phyloP scores from a whole-genome alignment of 2,113 vertebrate genomes.

The Daphoenositta chrysoptera region DNA sequence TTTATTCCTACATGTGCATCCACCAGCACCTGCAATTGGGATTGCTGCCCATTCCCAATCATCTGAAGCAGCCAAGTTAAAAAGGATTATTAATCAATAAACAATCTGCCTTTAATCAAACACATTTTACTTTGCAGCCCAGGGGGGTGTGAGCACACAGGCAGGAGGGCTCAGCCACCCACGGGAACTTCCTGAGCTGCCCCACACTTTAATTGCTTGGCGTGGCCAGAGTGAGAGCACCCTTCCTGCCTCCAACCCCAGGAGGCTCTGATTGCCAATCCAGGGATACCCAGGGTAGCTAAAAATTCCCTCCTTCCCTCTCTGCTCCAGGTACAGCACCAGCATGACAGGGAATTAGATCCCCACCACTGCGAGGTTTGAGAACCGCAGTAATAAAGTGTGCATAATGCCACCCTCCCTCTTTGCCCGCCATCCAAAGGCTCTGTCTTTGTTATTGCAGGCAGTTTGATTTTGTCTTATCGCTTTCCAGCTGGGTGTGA shows the following conservation, averaged over 20 bases:
- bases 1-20: neutral
- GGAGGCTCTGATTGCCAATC: neutral
- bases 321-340: neutral
- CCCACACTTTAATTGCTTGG: neutral
- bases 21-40: neutral
- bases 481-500: neutral
- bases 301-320: neutral
- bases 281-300: neutral
- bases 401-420: neutral
- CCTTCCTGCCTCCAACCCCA: neutral
- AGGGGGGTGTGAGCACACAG: neutral
- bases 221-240: neutral
- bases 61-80: neutral
- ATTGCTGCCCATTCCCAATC: neutral
- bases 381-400: conserved; percentile 21
- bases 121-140: neutral
- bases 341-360: neutral
- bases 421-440: neutral
- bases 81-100: conserved; percentile 49
- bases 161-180: neutral
- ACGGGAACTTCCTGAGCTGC: neutral
- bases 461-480: conserved; percentile 30
- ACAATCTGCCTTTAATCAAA: conserved; percentile 16
- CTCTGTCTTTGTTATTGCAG: neutral
- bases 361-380: neutral